Base-by-base conservation (phyloP, 2,113 vertebrate genomes). In the Columba janthina region DNA sequence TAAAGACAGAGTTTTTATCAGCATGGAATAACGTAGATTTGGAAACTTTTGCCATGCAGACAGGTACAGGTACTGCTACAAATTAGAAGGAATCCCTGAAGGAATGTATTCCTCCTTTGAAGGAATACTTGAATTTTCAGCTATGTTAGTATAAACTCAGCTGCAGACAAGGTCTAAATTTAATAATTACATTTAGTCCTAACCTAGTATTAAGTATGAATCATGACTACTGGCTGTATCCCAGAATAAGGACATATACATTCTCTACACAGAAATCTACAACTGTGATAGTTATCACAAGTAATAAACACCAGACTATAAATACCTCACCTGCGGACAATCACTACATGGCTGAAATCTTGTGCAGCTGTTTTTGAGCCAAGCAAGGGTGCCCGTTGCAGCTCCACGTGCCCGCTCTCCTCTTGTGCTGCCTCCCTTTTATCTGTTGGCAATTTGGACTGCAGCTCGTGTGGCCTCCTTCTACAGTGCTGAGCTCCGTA, bases 401-500 rank as follows among this genome's bases (percentile, higher is more conserved):
- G 26, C n/a, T 72, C 56, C 6, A 2, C 16, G n/a, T 28, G 25
- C 36, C 66, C 36, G 5, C 20, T 61, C 20, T 86, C 18, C 38
- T 89, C 57, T 46, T 51, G 9, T 2, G 1, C 72, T 79, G 72
- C 21, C 40, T 96, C 24, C 28, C 44, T 64, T 51, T 48, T 17
- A 18, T 20, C 54, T 44, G 19, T 16, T 50, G 0, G 1, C 0
- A 5, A 28, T 76, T 32, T 54, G 29, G 29, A 22, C 75, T 17
- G 57, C 50, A 58, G 61, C 53, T 90, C 5, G 1, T 3, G 26
- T 22, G 51, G 38, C 64, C 19, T 65, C 34, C 9, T 64, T 8
- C 0, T 0, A 1, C 26, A 29, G 13, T 0, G 0, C 34, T 26
- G 19, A 6, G 44, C 38, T 57, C 12, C 13, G 2, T n/a, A 28